Percentiles rank a stretch among this genome's conserved stretches.
phyloP scores from a whole-genome alignment of 2,888 invertebrate species.

The Ectropis crepuscularia region DNA sequence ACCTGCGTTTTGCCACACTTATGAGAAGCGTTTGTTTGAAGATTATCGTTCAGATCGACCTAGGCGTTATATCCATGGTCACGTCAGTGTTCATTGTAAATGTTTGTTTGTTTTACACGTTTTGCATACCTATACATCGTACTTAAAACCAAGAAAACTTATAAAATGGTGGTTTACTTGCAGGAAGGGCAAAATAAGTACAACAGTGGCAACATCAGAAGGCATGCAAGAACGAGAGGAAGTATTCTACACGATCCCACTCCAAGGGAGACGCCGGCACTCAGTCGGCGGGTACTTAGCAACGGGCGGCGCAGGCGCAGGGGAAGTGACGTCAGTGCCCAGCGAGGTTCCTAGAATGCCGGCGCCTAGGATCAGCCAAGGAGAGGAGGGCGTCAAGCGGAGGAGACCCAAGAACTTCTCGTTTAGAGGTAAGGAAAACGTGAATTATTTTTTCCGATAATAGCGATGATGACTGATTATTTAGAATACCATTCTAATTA shows the following conservation, averaged over 20 bases:
- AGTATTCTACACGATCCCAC: slow-evolving; percentile 85
- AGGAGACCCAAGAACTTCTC: slow-evolving; percentile 73
- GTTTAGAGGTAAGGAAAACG: slow-evolving; percentile 68
- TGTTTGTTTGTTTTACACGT: too few relatives aligned
- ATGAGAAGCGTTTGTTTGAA: too few relatives aligned
- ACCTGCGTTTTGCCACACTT: too few relatives aligned
- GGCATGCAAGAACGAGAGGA: slow-evolving; percentile 83
- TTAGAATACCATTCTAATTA: background rate
- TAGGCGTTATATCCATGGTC: too few relatives aligned
- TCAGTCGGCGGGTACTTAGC: slow-evolving; percentile 88
- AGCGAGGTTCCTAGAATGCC: slow-evolving; percentile 84
- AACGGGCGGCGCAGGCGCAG: slow-evolving; percentile 69
- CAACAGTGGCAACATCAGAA: slow-evolving; percentile 68
- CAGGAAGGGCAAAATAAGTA: slow-evolving; percentile 77
- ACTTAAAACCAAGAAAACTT: too few relatives aligned
- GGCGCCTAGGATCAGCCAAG: slow-evolving; percentile 71
- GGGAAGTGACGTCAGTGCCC: slow-evolving; percentile 77
- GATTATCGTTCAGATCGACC: too few relatives aligned
- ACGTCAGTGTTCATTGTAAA: too few relatives aligned
- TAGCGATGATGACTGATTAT: too few relatives aligned
- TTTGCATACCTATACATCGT: background rate
- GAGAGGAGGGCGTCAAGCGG: slow-evolving; percentile 72
- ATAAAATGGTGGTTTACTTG: background rate
- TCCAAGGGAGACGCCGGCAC: slow-evolving; percentile 84
- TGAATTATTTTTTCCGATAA: too few relatives aligned